These are phyloP conservation scores for Calypte anna DNA, from an alignment of 2,113 vertebrate genomes.

Conservation along the genomic window DNA sequence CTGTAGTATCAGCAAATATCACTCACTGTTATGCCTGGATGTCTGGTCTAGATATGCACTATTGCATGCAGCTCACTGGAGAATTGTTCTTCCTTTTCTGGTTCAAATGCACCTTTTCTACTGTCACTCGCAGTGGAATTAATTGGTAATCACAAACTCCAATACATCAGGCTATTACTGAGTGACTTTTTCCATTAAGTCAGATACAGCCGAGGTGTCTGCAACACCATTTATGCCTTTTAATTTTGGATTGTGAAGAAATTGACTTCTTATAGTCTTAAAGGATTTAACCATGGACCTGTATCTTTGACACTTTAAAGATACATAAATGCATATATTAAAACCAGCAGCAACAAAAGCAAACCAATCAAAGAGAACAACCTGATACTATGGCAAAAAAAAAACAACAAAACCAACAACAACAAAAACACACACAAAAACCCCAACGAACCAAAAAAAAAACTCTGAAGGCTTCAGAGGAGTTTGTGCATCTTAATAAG, in stretches of 20 bases:
- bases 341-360: neutral
- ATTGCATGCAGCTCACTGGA: neutral
- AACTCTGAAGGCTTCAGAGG: neutral
- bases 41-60: neutral
- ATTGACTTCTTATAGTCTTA: neutral
- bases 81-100: neutral
- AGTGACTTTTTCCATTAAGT: neutral
- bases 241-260: neutral
- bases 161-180: rapidly evolving
- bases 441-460: neutral
- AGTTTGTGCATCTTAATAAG: neutral
- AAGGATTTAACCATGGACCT: neutral
- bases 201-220: neutral
- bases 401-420: too few species aligned
- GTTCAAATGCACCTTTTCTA: neutral
- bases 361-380: neutral
- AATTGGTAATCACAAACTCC: neutral
- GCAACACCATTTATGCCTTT: neutral
- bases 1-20: neutral
- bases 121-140: neutral
- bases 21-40: neutral
- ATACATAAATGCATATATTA: neutral
- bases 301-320: neutral
- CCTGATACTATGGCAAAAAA: neutral
- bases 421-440: too few species aligned